These are phyloP conservation scores for Peucedramus taeniatus DNA, from an alignment of 2,113 vertebrate genomes.

Conservation along the genomic window DNA sequence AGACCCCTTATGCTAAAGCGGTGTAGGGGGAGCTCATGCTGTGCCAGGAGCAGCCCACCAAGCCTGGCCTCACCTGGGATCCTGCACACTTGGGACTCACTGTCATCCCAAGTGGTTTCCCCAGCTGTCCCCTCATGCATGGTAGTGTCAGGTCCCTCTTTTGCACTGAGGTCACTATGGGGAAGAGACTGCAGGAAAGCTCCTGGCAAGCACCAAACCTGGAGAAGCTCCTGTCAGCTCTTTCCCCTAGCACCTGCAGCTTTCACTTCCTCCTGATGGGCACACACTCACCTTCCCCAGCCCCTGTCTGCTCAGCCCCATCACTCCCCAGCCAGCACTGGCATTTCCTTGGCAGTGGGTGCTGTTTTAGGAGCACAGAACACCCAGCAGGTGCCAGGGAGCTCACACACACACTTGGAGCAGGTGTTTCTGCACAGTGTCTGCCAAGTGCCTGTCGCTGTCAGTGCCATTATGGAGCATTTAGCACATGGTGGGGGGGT, in stretches of 20 bases:
- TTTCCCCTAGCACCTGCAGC: rapidly evolving
- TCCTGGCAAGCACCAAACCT: background rate
- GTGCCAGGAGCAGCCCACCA: background rate
- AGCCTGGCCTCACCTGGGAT: rapidly evolving
- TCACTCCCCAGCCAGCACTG: background rate
- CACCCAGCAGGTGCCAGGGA: background rate
- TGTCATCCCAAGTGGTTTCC: background rate
- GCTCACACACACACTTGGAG: rapidly evolving
- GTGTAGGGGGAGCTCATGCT: background rate
- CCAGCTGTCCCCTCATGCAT: rapidly evolving
- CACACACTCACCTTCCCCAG: background rate
- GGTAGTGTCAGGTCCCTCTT: background rate
- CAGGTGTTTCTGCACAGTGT: background rate
- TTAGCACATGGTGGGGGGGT: background rate
- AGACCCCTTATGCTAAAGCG: background rate
- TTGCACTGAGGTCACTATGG: background rate
- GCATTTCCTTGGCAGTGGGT: background rate
- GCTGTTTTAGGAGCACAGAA: background rate
- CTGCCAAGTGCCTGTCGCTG: background rate
- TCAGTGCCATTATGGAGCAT: rapidly evolving
- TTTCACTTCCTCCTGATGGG: background rate
- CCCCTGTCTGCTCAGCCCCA: background rate
- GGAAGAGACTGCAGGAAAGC: background rate
- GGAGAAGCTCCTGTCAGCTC: background rate
- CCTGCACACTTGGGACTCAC: rapidly evolving